These are phyloP conservation scores for Sebastes kiyomatsui DNA, from an alignment of 2,797 vertebrate genomes.

Conservation along the genomic window DNA sequence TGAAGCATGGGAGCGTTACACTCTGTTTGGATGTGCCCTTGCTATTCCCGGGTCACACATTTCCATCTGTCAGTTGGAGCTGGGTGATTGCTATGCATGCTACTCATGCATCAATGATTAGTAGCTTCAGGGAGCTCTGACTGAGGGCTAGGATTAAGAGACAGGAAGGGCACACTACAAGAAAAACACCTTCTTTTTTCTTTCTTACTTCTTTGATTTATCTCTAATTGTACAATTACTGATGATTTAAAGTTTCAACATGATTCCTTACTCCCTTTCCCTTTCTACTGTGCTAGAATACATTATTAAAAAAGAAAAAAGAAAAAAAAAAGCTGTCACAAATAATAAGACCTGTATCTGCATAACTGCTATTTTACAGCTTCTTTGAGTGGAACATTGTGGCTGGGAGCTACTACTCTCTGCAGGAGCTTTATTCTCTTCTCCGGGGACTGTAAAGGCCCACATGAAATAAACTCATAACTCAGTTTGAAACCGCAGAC, in stretches of 20 bases:
- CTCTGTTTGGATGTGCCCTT: slow-evolving; percentile 15
- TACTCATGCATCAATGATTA: slow-evolving; percentile 33
- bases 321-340: neutral
- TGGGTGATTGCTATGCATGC: slow-evolving; percentile 18
- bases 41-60: slow-evolving; percentile 22
- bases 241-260: neutral
- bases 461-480: slow-evolving; percentile 21
- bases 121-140: slow-evolving; percentile 1
- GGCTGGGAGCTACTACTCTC: neutral
- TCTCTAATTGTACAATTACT: neutral
- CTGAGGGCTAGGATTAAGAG: neutral
- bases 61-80: slow-evolving; percentile 35
- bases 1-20: neutral
- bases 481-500: slow-evolving; percentile 22
- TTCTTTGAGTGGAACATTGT: neutral
- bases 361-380: neutral
- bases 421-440: neutral
- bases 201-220: neutral
- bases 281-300: neutral
- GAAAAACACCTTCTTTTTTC: neutral
- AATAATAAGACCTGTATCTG: slow-evolving; percentile 1
- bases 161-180: neutral
- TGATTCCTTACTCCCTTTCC: neutral
- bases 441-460: neutral
- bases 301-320: neutral